A percentile compares a stretch with the other conserved stretches of the same genome.
These are phyloP conservation scores for Balaeniceps rex DNA, from an alignment of 2,113 vertebrate genomes.

Conservation along the genomic window DNA sequence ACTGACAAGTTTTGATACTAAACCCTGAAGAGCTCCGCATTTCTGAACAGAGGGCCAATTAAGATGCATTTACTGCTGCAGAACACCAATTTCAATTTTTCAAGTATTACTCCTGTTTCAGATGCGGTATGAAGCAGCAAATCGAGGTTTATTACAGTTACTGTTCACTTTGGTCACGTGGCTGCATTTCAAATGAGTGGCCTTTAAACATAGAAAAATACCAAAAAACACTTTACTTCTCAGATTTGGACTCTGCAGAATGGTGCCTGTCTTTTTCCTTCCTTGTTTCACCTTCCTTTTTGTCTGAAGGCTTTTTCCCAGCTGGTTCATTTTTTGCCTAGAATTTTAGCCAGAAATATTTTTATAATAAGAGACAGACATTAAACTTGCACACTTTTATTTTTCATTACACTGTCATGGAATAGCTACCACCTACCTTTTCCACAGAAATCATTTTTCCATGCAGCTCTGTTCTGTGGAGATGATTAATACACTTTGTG, in stretches of 20 bases:
- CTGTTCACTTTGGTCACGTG: background rate
- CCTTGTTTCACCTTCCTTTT: conserved; percentile 79
- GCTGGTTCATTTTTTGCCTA: conserved; percentile 97
- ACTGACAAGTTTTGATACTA: background rate
- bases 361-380: background rate
- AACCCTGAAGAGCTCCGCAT: background rate
- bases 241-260: conserved; percentile 85
- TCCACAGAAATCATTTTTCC: conserved; percentile 98
- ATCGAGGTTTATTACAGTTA: background rate
- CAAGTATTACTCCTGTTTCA: background rate
- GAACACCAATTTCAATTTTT: background rate
- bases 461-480: conserved; percentile 94
- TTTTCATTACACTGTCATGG: background rate
- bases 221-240: conserved; percentile 68
- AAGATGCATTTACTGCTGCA: background rate
- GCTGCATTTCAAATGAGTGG: background rate
- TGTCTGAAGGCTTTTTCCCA: conserved; percentile 88
- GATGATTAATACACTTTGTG: conserved; percentile 90
- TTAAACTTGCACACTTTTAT: background rate
- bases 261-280: conserved; percentile 81
- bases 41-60: background rate
- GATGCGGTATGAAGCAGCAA: background rate
- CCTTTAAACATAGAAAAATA: background rate
- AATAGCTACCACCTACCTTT: conserved; percentile 69
- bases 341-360: background rate